Conservation (phyloP, 2,888 invertebrate species). For the Stenichneumon culpator region DNA sequence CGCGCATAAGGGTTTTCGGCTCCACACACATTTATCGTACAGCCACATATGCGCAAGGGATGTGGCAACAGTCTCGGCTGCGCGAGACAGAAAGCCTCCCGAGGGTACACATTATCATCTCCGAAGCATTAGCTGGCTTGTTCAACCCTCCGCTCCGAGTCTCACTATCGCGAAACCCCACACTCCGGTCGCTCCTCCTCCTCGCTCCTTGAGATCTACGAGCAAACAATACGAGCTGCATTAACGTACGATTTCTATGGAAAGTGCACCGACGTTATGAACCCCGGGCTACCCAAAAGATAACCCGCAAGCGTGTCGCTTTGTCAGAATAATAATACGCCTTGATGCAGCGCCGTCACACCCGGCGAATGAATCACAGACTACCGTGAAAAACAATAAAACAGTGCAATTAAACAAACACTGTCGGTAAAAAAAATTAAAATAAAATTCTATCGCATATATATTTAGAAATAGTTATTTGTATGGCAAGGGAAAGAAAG, state of each 20-base stretch:
- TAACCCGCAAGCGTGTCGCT: conserved; percentile 44
- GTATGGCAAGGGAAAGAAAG: too few species aligned
- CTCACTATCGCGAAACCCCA: conserved; percentile 63
- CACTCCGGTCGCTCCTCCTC: conserved; percentile 18
- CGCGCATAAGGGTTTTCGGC: conserved; percentile 4
- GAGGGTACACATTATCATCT: conserved; percentile 78
- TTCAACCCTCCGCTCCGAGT: conserved; percentile 66
- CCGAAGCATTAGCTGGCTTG: conserved; percentile 71
- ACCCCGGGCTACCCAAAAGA: conserved; percentile 51
- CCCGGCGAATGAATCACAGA: conserved; percentile 6
- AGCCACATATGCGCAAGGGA: conserved; percentile 43
- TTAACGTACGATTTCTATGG: conserved; percentile 79
- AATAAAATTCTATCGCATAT: background rate
- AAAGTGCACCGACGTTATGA: conserved; percentile 66
- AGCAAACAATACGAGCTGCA: conserved; percentile 70
- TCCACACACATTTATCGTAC: conserved; percentile 34
- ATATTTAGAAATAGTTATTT: too few species aligned
- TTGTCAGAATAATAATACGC: conserved; percentile 37
- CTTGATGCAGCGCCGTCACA: background rate
- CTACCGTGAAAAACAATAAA: background rate
- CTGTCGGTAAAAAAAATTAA: background rate
- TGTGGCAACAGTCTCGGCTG: conserved; percentile 27
- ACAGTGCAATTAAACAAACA: background rate
- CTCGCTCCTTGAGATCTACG: conserved; percentile 63
- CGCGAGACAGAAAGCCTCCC: conserved; percentile 77